phyloP scores from a whole-genome alignment of 2,797 vertebrate genomes.

The Lerista edwardsae region DNA sequence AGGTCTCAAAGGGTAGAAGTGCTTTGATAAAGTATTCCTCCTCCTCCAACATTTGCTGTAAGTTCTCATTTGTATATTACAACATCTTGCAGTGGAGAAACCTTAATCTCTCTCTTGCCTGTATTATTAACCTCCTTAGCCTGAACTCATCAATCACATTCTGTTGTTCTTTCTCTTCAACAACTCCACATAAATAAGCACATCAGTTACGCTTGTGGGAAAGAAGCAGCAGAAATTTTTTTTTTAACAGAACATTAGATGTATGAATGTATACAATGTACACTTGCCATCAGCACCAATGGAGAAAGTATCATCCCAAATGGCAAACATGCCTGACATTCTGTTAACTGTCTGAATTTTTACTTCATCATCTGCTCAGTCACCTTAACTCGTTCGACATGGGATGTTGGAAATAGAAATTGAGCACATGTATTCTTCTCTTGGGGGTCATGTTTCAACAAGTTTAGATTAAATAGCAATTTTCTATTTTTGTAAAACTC shows the following conservation, averaged over 20 bases:
- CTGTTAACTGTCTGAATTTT: neutral
- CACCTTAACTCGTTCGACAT: neutral
- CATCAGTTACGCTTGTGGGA: neutral
- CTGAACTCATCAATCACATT: neutral
- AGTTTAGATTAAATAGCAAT: neutral
- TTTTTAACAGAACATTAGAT: neutral
- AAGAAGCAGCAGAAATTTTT: neutral
- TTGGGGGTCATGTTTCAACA: neutral
- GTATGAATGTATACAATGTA: neutral
- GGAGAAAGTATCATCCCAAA: neutral
- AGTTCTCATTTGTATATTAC: neutral
- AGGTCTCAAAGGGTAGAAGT: neutral
- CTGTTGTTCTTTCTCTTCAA: neutral
- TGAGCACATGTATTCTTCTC: neutral
- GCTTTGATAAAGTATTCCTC: neutral
- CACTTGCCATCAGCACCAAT: neutral
- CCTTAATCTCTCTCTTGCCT: neutral
- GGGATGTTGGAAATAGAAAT: neutral
- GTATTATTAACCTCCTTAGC: neutral
- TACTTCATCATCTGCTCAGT: neutral
- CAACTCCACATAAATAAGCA: neutral
- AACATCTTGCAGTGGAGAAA: neutral
- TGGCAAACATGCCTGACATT: neutral
- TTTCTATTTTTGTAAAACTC: constrained; percentile 7
- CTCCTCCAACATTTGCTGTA: neutral